Evolutionary conservation across 2,113 vertebrate genomes (phyloP).

Genomic region (Apodemus sylvaticus): DNA sequence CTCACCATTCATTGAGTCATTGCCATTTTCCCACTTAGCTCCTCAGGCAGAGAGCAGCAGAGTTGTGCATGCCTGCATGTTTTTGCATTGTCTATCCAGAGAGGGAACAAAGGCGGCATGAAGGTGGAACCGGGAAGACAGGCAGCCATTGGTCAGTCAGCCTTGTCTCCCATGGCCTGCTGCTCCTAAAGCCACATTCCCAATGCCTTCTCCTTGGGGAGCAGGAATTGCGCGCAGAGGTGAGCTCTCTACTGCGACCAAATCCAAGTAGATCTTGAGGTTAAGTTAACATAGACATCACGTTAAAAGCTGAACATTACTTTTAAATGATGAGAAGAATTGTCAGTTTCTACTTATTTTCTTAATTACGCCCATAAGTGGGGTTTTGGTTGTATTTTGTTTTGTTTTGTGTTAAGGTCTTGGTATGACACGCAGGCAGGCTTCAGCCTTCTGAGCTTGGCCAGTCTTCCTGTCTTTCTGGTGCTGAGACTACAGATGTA

Average conservation of each 20-base stretch:
- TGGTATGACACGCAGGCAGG: background rate
- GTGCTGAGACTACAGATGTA: background rate
- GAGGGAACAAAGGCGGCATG: background rate
- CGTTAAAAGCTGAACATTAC: background rate
- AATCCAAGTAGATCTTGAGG: background rate
- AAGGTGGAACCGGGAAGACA: background rate
- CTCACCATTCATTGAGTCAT: background rate
- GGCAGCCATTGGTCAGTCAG: background rate
- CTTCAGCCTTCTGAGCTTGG: background rate
- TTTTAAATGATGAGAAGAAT: background rate
- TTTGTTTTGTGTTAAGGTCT: background rate
- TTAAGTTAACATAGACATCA: background rate
- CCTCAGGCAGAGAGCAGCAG: background rate
- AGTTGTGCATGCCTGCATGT: background rate
- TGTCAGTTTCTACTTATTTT: background rate
- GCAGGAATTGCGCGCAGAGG: background rate
- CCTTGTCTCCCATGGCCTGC: background rate
- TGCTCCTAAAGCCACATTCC: background rate
- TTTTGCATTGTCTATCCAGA: background rate
- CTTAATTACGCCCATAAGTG: background rate
- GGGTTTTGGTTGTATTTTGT: background rate
- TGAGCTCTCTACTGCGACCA: background rate
- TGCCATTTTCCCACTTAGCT: background rate
- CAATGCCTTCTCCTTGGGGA: background rate
- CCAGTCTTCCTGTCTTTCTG: background rate